Evolutionary conservation across 92 coral and sea anemone species (phyloP).

Genomic region (Epizoanthus illoricatus): DNA sequence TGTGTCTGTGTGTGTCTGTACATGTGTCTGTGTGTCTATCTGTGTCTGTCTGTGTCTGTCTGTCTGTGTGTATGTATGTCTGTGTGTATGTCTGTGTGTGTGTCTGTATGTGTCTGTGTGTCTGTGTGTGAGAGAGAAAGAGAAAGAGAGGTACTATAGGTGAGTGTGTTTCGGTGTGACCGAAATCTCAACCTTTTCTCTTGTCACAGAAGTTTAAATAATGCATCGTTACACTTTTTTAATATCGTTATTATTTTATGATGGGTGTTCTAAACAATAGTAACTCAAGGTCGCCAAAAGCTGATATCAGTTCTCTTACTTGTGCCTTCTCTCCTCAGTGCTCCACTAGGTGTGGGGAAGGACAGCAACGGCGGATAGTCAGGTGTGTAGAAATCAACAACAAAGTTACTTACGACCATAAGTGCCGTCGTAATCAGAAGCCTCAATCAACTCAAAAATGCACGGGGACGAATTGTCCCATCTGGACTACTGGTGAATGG

Average conservation of each 20-base stretch:
- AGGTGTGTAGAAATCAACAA: constrained; percentile 39
- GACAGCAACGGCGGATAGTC: constrained; percentile 26
- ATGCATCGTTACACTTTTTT: too few species aligned
- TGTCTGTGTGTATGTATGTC: not conserved
- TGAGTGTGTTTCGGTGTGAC: too few species aligned
- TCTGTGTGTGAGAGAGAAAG: too few species aligned
- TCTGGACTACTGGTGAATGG: constrained; percentile 40
- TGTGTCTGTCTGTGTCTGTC: not conserved
- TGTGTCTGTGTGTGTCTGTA: not conserved
- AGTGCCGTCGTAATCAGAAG: constrained; percentile 27
- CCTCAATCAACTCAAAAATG: constrained; percentile 25
- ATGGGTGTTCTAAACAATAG: too few species aligned
- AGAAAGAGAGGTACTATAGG: too few species aligned
- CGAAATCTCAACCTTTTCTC: too few species aligned
- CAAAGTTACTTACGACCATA: constrained; percentile 19
- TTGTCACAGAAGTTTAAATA: too few species aligned
- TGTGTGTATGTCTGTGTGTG: too few species aligned
- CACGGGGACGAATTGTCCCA: constrained; percentile 31
- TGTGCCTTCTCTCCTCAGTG: constrained; percentile 3
- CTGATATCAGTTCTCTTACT: too few species aligned
- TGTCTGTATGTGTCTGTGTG: too few species aligned
- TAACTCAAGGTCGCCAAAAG: too few species aligned
- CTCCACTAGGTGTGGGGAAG: constrained; percentile 21
- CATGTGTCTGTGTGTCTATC: not conserved
- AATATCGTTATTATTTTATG: too few species aligned